Percentiles rank a stretch among this genome's conserved stretches.
Conservation (phyloP, 92 coral and sea anemone genomes). For the Pocillopora meandrina region DNA sequence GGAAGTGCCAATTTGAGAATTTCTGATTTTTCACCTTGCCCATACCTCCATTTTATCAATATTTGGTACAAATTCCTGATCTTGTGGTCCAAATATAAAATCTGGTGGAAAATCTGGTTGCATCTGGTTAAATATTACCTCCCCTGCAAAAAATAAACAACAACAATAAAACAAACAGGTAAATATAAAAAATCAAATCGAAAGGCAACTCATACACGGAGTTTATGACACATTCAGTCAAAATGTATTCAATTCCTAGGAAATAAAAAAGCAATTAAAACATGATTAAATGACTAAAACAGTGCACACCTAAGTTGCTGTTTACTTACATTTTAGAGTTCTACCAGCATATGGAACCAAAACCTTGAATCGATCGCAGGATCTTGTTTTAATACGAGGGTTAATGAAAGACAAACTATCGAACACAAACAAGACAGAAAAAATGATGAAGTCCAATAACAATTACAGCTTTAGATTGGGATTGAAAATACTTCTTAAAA, state of each 20-base stretch:
- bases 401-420: constrained; percentile 47
- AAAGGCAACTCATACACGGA: background rate
- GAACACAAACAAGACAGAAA: background rate
- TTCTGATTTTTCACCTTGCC: no score
- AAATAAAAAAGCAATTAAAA: no score
- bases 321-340: constrained; percentile 79
- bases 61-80: constrained; percentile 83
- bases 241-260: no score
- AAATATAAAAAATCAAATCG: background rate
- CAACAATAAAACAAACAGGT: background rate
- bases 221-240: no score
- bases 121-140: constrained; percentile 77
- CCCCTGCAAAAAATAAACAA: constrained; percentile 65
- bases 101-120: constrained; percentile 89
- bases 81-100: constrained; percentile 83
- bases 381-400: constrained; percentile 48
- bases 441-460: no score
- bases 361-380: constrained; percentile 86
- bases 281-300: no score
- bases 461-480: no score
- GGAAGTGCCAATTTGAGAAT: no score
- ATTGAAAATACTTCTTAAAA: no score
- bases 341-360: constrained; percentile 94
- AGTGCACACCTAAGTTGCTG: background rate
- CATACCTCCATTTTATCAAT: constrained; percentile 75